These are phyloP conservation scores for Henricia sp. DNA, from an alignment of 53 echinoderm and acorn worm species.

Conservation along the genomic window DNA sequence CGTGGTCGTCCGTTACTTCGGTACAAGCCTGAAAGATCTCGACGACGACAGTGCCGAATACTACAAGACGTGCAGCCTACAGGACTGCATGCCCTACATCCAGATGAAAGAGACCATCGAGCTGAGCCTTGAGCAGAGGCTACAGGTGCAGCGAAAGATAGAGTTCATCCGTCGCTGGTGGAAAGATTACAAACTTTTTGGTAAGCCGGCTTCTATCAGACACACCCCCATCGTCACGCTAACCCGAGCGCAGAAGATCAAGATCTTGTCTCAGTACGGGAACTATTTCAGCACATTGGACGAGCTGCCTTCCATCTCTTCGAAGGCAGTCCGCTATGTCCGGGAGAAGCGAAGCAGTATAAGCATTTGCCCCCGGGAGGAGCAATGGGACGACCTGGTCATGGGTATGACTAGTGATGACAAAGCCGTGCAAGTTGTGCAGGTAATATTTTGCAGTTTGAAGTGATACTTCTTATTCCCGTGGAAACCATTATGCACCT, in stretches of 20 bases:
- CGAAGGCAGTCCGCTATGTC: neutral
- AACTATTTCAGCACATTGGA: conserved; percentile 37
- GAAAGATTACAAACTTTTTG: neutral
- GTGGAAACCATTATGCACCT: too few relatives aligned
- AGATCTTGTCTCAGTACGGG: conserved; percentile 35
- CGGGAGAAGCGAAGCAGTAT: conserved; percentile 27
- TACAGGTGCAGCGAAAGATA: conserved; percentile 8
- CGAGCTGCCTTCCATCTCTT: conserved; percentile 15
- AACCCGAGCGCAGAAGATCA: conserved; percentile 15
- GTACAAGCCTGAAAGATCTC: neutral
- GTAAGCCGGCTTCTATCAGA: neutral
- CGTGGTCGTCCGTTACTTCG: neutral
- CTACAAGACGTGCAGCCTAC: neutral
- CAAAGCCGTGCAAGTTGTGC: conserved; percentile 55
- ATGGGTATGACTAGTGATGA: conserved; percentile 49
- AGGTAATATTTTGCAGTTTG: too few relatives aligned
- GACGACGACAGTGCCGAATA: neutral
- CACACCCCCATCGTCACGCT: conserved; percentile 52
- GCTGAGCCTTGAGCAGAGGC: conserved; percentile 31
- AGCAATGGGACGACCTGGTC: conserved; percentile 50
- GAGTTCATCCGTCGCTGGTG: conserved; percentile 36
- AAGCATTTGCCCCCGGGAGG: conserved; percentile 38
- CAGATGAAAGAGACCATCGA: conserved; percentile 12
- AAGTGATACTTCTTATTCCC: too few relatives aligned
- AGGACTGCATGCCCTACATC: conserved; percentile 44